Conservation (phyloP, 2,888 invertebrate species). For the Apotomis turbidana region DNA sequence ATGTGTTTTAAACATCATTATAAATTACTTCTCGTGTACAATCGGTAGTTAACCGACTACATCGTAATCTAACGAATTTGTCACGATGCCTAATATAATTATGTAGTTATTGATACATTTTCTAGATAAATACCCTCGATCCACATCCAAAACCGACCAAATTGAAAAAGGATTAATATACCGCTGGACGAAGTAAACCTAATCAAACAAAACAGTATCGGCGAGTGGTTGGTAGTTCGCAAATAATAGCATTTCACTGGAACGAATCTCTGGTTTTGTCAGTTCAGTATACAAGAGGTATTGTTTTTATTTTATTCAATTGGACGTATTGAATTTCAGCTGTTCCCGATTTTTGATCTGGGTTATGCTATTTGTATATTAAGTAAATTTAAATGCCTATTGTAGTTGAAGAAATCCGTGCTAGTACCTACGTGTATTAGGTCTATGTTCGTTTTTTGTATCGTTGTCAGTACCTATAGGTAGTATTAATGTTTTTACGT, state of each 20-base stretch:
- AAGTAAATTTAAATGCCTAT: too few relatives aligned
- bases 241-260: slow-evolving; percentile 14
- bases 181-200: not conserved
- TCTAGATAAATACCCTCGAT: not conserved
- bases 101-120: not conserved
- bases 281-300: slow-evolving; percentile 16
- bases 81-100: too few relatives aligned
- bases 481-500: too few relatives aligned
- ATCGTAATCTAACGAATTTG: too few relatives aligned
- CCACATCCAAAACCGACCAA: not conserved
- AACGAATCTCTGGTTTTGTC: slow-evolving; percentile 25
- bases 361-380: too few relatives aligned
- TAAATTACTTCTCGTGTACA: too few relatives aligned
- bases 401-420: too few relatives aligned
- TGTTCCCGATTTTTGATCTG: not conserved
- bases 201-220: not conserved
- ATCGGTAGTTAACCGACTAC: too few relatives aligned
- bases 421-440: too few relatives aligned
- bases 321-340: slow-evolving; percentile 6
- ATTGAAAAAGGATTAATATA: not conserved
- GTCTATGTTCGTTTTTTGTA: too few relatives aligned
- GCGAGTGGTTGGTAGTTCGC: not conserved
- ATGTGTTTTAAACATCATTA: too few relatives aligned
- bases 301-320: slow-evolving; percentile 16
- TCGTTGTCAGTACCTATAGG: too few relatives aligned